Evolutionary conservation across 2,797 vertebrate species (phyloP).

Genomic region (Peromyscus aztecus): DNA sequence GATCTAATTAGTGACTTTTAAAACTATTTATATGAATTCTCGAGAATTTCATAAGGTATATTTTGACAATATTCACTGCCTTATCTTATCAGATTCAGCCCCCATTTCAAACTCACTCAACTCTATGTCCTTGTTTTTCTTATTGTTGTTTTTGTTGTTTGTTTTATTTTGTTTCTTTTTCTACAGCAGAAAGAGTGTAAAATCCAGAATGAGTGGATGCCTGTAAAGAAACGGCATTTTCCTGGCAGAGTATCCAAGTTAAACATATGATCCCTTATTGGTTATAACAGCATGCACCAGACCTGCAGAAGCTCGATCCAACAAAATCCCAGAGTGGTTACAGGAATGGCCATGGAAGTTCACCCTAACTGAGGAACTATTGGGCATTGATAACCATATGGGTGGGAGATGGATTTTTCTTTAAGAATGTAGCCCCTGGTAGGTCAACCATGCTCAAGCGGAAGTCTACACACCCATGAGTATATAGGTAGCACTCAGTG

Average conservation of each 20-base stretch:
- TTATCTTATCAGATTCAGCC: not conserved
- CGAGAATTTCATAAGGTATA: not conserved
- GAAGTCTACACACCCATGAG: no score
- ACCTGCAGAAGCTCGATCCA: not conserved
- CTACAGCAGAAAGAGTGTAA: not conserved
- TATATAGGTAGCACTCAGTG: not conserved
- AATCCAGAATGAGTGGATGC: no score
- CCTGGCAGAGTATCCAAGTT: no score
- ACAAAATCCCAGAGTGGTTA: not conserved
- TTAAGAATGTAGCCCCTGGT: not conserved
- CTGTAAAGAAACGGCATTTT: not conserved
- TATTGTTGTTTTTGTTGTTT: not conserved
- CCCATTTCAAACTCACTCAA: not conserved
- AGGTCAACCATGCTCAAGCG: not conserved
- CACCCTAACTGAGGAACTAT: no score
- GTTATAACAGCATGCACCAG: no score
- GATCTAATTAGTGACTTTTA: no score
- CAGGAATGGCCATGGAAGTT: not conserved
- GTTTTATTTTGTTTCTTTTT: not conserved
- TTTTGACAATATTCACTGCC: not conserved
- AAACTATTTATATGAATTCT: not conserved
- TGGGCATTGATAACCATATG: not conserved
- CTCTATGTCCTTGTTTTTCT: not conserved
- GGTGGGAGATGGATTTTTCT: not conserved
- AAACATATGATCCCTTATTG: fast-evolving